phyloP scores from a whole-genome alignment of 2,797 vertebrate genomes.

The Falco rusticolus region DNA sequence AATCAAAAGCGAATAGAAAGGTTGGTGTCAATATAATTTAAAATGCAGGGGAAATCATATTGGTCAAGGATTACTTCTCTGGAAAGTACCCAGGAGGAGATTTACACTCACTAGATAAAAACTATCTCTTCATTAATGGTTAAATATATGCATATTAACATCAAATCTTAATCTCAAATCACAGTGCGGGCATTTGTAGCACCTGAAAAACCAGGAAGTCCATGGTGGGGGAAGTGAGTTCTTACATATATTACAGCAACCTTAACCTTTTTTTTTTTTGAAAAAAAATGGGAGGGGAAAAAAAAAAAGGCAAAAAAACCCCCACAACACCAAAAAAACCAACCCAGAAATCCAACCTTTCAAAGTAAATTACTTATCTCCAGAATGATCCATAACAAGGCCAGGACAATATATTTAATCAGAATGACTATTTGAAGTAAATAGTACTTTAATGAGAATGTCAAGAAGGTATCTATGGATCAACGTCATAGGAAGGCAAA shows the following conservation, averaged over 20 bases:
- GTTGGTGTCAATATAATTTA: background rate
- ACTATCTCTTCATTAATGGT: background rate
- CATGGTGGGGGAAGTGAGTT: background rate
- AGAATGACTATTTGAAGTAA: background rate
- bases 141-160: background rate
- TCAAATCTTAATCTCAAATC: background rate
- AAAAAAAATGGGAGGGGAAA: background rate
- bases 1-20: background rate
- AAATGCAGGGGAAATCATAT: background rate
- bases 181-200: background rate
- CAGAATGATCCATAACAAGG: background rate
- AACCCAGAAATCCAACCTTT: background rate
- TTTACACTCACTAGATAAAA: background rate
- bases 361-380: background rate
- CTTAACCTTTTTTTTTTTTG: background rate
- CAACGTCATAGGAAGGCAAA: background rate
- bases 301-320: no score
- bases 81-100: background rate
- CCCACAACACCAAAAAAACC: background rate
- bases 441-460: background rate
- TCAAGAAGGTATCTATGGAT: background rate
- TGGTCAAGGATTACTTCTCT: background rate
- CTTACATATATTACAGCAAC: background rate
- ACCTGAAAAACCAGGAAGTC: background rate
- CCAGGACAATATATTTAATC: background rate